These are phyloP conservation scores for Seira sanloemensis DNA, from an alignment of 2,888 invertebrate species.

Conservation along the genomic window DNA sequence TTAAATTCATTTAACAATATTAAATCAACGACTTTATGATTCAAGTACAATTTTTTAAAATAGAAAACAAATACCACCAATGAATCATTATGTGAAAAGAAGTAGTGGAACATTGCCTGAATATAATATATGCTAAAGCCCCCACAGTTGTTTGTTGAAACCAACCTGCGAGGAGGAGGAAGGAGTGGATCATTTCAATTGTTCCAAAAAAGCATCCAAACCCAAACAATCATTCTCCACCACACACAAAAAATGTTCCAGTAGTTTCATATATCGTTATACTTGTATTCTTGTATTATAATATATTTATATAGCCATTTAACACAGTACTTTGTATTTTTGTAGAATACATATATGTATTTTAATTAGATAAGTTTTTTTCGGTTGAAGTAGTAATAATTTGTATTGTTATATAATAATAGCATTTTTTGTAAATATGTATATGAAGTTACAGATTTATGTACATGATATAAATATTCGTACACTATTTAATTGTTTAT, in stretches of 20 bases:
- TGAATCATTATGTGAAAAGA: slow-evolving; percentile 15
- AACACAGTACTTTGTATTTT: slow-evolving; percentile 33
- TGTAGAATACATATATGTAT: slow-evolving; percentile 28
- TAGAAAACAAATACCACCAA: slow-evolving; percentile 57
- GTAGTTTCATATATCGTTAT: slow-evolving; percentile 21
- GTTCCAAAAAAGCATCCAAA: slow-evolving; percentile 17
- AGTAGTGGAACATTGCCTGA: not conserved
- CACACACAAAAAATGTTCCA: slow-evolving; percentile 13
- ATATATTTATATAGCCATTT: slow-evolving; percentile 15
- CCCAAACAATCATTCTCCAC: slow-evolving; percentile 40
- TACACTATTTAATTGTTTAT: slow-evolving; percentile 42
- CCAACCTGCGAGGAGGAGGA: too few species aligned
- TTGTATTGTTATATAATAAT: slow-evolving; percentile 36
- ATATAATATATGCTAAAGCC: not conserved
- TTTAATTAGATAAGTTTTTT: slow-evolving; percentile 46
- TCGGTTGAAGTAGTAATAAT: slow-evolving; percentile 52
- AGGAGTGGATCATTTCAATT: slow-evolving; percentile 36
- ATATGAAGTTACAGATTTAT: slow-evolving; percentile 65
- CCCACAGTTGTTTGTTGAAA: not conserved
- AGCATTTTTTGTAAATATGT: slow-evolving; percentile 38
- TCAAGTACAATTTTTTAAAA: slow-evolving; percentile 51
- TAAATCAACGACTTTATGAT: slow-evolving; percentile 12
- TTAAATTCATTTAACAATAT: slow-evolving; percentile 26
- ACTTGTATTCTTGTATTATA: slow-evolving; percentile 8
- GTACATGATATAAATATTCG: slow-evolving; percentile 63